A percentile compares a stretch with the other conserved stretches of the same genome.
phyloP scores from a whole-genome alignment of 64 coral and sea anemone species.

The Pocillopora damicornis region DNA sequence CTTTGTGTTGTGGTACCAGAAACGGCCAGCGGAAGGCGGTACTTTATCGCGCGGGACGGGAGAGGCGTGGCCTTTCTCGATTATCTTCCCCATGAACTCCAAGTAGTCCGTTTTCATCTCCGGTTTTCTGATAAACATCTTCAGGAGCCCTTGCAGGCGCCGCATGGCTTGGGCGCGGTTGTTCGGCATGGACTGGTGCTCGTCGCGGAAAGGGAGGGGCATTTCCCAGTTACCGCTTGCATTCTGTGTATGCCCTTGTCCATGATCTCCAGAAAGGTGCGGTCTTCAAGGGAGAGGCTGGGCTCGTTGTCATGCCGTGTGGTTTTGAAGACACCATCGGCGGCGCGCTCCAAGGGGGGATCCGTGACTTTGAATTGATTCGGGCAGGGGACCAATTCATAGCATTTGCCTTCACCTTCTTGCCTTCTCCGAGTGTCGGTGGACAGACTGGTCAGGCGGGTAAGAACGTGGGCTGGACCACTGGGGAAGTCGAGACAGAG shows the following conservation, averaged over 20 bases:
- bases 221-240: constrained; percentile 49
- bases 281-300: background rate
- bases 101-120: constrained; percentile 34
- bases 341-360: too few relatives aligned
- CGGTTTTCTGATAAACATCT: constrained; percentile 35
- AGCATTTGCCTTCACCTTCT: background rate
- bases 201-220: constrained; percentile 42
- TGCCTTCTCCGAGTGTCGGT: background rate
- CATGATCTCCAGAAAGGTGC: constrained; percentile 22
- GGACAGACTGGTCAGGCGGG: constrained; percentile 2
- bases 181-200: constrained; percentile 28
- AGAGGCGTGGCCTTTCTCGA: too few relatives aligned
- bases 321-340: background rate
- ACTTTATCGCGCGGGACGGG: background rate
- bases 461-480: constrained; percentile 22
- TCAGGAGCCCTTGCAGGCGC: constrained; percentile 7
- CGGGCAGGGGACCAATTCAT: background rate
- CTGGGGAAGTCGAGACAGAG: constrained; percentile 47
- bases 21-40: constrained; percentile 7
- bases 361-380: too few relatives aligned
- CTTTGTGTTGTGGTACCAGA: constrained; percentile 36
- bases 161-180: constrained; percentile 43
- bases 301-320: constrained; percentile 11
- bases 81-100: constrained; percentile 50
- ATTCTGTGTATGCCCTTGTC: constrained; percentile 42